Evolutionary conservation across 2,797 vertebrate species (phyloP).

Genomic region (Malurus leucopterus): DNA sequence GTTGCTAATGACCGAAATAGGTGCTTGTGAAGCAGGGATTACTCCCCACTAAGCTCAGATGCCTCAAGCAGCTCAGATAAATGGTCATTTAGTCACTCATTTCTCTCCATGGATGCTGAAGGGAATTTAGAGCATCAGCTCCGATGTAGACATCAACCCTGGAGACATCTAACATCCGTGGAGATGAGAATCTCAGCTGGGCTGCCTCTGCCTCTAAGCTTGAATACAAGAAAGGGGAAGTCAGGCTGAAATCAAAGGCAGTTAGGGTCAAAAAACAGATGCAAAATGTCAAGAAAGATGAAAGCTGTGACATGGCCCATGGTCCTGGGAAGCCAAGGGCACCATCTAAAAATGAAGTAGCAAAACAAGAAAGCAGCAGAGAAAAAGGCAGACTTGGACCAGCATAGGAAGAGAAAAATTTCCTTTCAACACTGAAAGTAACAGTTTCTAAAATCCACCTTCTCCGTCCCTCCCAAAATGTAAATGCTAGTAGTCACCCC

Average conservation of each 20-base stretch:
- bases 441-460: slow-evolving; percentile 51
- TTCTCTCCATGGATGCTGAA: background rate
- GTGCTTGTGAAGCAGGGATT: background rate
- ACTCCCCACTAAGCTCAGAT: background rate
- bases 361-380: background rate
- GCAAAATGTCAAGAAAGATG: background rate
- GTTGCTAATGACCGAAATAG: background rate
- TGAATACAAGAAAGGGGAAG: background rate
- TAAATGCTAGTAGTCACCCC: slow-evolving; percentile 48
- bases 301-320: background rate
- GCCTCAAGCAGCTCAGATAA: background rate
- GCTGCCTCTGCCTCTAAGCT: background rate
- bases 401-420: background rate
- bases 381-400: background rate
- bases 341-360: background rate
- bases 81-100: background rate
- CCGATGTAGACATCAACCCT: background rate
- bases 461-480: slow-evolving; percentile 56
- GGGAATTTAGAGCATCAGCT: background rate
- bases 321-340: background rate
- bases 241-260: background rate
- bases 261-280: background rate
- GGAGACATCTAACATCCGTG: background rate
- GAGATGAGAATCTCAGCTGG: background rate
- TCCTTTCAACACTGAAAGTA: slow-evolving; percentile 42